Conservation (phyloP, 2,888 invertebrate species). For the Tholera decimalis region DNA sequence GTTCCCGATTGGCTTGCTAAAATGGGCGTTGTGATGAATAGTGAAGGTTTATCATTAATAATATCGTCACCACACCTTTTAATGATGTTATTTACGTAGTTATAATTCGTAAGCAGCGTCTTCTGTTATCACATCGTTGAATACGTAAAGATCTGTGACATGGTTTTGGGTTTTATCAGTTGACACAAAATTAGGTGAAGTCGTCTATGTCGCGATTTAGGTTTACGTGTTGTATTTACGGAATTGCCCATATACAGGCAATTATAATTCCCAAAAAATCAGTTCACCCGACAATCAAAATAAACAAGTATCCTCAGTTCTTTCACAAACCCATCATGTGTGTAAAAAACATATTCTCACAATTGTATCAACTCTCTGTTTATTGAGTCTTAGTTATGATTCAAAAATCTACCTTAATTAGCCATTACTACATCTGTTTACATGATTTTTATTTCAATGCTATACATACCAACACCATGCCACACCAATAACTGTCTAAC, state of each 20-base stretch:
- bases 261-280: constrained; percentile 15
- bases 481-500: constrained; percentile 13
- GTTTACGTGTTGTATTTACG: constrained; percentile 20
- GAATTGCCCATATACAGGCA: not conserved
- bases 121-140: constrained; percentile 37
- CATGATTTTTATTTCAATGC: constrained; percentile 4
- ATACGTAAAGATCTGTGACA: constrained; percentile 20
- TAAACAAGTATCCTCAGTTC: constrained; percentile 36
- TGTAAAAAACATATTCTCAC: constrained; percentile 25
- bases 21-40: constrained; percentile 86
- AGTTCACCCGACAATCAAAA: constrained; percentile 5
- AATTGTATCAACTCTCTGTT: constrained; percentile 13
- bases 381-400: constrained; percentile 16
- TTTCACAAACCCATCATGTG: constrained; percentile 21
- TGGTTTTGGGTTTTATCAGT: constrained; percentile 16
- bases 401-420: constrained; percentile 2
- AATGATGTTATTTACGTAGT: constrained; percentile 63
- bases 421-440: constrained; percentile 6
- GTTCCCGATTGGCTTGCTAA: constrained; percentile 62
- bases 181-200: constrained; percentile 12
- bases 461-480: not conserved
- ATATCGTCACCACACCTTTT: constrained; percentile 75
- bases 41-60: constrained; percentile 80
- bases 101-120: constrained; percentile 46
- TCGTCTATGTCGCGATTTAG: constrained; percentile 3